phyloP scores from a whole-genome alignment of 2,888 invertebrate genomes.

The Euspilapteryx auroguttella region DNA sequence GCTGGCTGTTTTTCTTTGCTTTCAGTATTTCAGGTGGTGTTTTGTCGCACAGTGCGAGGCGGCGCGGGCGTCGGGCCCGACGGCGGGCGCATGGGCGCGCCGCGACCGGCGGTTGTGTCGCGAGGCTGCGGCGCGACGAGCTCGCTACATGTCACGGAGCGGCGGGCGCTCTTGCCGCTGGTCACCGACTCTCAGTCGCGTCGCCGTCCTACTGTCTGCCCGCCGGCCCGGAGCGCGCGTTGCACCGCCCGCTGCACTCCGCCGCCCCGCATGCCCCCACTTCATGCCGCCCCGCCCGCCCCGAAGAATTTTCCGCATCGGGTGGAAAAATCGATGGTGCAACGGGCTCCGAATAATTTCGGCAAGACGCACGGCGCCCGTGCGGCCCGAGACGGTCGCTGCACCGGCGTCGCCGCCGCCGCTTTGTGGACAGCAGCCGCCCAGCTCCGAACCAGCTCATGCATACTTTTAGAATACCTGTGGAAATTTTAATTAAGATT shows the following conservation, averaged over 20 bases:
- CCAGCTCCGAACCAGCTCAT: too few species aligned
- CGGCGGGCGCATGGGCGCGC: constrained; percentile 53
- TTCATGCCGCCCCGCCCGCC: constrained; percentile 44
- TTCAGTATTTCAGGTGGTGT: constrained; percentile 18
- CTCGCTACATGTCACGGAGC: constrained; percentile 56
- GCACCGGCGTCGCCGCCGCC: constrained; percentile 17
- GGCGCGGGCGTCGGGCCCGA: constrained; percentile 37
- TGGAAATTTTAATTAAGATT: too few species aligned
- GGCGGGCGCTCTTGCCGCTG: constrained; percentile 57
- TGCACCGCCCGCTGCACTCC: constrained; percentile 59
- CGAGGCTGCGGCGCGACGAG: constrained; percentile 39
- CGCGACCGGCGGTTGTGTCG: constrained; percentile 44
- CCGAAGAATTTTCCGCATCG: constrained; percentile 60
- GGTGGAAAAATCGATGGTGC: constrained; percentile 63
- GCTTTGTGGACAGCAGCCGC: too few species aligned
- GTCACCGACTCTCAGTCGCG: constrained; percentile 58
- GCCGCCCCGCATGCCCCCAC: constrained; percentile 42
- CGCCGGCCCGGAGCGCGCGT: constrained; percentile 48
- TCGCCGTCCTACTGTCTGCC: constrained; percentile 60
- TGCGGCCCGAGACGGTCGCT: constrained; percentile 1
- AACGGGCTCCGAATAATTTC: constrained; percentile 59
- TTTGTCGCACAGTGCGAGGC: constrained; percentile 25
- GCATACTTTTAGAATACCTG: too few species aligned
- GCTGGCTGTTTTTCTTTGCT: too few species aligned
- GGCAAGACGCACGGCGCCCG: constrained; percentile 56